phyloP scores from a whole-genome alignment of 2,797 vertebrate genomes.

The Myripristis jacobus region DNA sequence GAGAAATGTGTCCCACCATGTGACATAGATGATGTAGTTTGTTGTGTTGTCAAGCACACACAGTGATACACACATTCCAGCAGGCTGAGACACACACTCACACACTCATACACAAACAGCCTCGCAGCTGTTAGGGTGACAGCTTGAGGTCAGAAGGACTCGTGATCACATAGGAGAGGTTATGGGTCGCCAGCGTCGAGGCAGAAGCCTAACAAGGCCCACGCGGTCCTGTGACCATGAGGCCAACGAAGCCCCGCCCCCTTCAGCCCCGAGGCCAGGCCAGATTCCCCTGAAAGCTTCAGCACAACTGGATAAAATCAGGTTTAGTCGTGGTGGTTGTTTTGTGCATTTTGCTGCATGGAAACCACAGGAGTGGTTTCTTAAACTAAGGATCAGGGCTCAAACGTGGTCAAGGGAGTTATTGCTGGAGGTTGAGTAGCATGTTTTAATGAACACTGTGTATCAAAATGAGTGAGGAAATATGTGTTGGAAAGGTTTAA shows the following conservation, averaged over 20 bases:
- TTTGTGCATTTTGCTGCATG: not conserved
- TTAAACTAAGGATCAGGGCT: not conserved
- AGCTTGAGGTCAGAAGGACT: slow-evolving; percentile 44
- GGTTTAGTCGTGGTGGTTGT: not conserved
- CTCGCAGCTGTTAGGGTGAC: not conserved
- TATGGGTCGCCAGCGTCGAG: slow-evolving; percentile 30
- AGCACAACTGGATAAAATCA: not conserved
- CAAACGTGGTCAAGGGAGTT: too few relatives aligned
- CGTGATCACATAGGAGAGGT: slow-evolving; percentile 44
- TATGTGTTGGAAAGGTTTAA: too few relatives aligned
- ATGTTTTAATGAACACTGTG: too few relatives aligned
- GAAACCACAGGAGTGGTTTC: not conserved
- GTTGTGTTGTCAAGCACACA: slow-evolving; percentile 17
- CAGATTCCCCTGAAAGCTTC: not conserved
- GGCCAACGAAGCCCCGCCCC: not conserved
- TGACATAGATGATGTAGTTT: slow-evolving; percentile 22
- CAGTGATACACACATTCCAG: not conserved
- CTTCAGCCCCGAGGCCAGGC: not conserved
- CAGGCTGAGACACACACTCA: not conserved
- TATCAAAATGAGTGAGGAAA: too few relatives aligned
- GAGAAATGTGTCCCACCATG: not conserved
- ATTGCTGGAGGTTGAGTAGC: too few relatives aligned
- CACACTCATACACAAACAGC: not conserved
- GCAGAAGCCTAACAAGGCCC: slow-evolving; percentile 4
- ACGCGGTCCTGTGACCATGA: slow-evolving; percentile 12